Conservation (phyloP, 2,113 vertebrate genomes). For the Alces alces region DNA sequence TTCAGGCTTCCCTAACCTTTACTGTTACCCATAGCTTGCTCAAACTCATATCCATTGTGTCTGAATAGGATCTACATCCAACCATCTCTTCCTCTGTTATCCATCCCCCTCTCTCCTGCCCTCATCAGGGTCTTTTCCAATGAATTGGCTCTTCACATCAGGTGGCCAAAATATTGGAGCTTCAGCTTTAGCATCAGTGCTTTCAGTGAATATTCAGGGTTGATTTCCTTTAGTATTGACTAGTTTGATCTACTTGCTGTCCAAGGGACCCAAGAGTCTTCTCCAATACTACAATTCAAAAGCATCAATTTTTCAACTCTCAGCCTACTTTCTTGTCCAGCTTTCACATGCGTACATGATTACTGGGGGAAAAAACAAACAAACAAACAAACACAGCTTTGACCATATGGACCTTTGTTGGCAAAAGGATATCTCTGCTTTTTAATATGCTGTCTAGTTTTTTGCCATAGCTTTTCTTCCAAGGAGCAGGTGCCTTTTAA, state of each 20-base stretch:
- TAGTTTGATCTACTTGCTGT: neutral
- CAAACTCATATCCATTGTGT: neutral
- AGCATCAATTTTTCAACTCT: neutral
- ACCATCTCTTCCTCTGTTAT: neutral
- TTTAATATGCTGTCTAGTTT: neutral
- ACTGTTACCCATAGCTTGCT: neutral
- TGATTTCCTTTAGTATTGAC: neutral
- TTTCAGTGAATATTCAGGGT: neutral
- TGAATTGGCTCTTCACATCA: neutral
- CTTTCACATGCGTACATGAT: neutral
- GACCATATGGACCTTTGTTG: neutral
- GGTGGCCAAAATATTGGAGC: neutral
- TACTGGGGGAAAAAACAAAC: neutral
- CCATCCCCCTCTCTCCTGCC: neutral
- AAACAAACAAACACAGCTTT: neutral
- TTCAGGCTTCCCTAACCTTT: neutral
- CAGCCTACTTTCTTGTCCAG: neutral
- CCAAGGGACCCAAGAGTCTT: neutral
- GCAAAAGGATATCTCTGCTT: neutral
- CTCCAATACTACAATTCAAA: neutral
- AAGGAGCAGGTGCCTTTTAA: neutral
- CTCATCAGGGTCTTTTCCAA: neutral
- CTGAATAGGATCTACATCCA: neutral
- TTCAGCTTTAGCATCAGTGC: neutral
- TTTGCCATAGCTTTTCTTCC: neutral